phyloP scores from a whole-genome alignment of 2,888 invertebrate species.

The Andrena haemorrhoa region DNA sequence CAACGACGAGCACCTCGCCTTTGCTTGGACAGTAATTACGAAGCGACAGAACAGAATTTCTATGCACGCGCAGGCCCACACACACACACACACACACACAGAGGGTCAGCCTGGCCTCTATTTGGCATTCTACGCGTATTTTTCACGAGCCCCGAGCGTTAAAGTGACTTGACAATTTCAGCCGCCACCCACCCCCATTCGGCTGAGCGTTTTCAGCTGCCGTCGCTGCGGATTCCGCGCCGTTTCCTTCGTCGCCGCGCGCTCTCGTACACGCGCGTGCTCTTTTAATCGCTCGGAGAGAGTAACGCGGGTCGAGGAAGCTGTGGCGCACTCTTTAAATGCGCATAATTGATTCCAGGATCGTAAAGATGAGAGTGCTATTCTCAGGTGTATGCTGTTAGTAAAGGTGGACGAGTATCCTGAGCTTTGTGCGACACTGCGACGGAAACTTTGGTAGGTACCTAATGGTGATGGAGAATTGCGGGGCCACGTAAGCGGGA shows the following conservation, averaged over 20 bases:
- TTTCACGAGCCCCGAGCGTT: constrained; percentile 44
- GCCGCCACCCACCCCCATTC: constrained; percentile 1
- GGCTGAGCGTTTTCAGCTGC: constrained; percentile 29
- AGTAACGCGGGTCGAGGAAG: background rate
- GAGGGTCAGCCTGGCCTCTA: background rate
- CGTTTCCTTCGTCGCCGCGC: constrained; percentile 16
- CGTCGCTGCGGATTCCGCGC: constrained; percentile 31
- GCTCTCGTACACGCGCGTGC: background rate
- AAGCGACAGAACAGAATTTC: constrained; percentile 45
- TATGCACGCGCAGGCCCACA: constrained; percentile 39
- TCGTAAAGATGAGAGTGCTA: background rate
- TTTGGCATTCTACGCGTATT: constrained; percentile 56
- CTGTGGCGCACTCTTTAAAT: background rate
- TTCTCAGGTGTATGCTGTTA: too few species aligned
- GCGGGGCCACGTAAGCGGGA: background rate
- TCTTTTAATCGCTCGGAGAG: constrained; percentile 16
- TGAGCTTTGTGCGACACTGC: background rate
- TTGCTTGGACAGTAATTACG: constrained; percentile 62
- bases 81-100: constrained; percentile 17
- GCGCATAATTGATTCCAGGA: background rate
- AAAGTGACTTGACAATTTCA: constrained; percentile 59
- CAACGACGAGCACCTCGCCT: constrained; percentile 27
- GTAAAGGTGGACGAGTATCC: too few species aligned
- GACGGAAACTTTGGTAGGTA: background rate
- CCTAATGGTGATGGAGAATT: constrained; percentile 4